Percentiles rank a stretch among this genome's conserved stretches.
These are phyloP conservation scores for Archaeoteleia sp. DNA, from an alignment of 2,888 invertebrate genomes.

Conservation along the genomic window DNA sequence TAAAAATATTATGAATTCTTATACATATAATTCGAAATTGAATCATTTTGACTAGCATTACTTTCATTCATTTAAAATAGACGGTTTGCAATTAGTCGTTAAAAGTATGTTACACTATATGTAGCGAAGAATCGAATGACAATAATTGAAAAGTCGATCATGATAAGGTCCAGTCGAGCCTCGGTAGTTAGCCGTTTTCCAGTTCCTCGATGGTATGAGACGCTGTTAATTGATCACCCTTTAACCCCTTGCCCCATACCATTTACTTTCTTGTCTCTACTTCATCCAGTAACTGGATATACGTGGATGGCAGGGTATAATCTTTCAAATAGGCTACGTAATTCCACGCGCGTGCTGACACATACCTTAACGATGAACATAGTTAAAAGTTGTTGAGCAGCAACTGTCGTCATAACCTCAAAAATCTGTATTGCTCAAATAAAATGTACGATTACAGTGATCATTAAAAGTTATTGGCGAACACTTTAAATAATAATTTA, in stretches of 20 bases:
- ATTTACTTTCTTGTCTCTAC: conserved; percentile 36
- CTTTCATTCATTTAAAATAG: no score
- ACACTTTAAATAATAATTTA: not conserved
- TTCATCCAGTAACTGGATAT: conserved; percentile 42
- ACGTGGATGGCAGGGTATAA: conserved; percentile 34
- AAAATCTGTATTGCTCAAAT: no score
- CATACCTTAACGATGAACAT: conserved; percentile 35
- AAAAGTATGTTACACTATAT: no score
- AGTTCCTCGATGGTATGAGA: conserved; percentile 40
- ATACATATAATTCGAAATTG: no score
- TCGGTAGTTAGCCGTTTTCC: conserved; percentile 43
- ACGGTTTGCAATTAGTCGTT: no score
- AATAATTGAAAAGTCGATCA: no score
- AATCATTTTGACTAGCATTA: no score
- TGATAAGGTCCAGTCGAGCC: conserved; percentile 28
- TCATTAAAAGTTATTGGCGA: no score
- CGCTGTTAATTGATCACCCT: conserved; percentile 48
- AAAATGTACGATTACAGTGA: no score
- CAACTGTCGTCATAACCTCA: conserved; percentile 10
- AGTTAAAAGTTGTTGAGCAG: conserved; percentile 25
- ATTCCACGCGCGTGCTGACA: conserved; percentile 44
- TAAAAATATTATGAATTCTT: no score
- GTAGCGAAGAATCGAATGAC: no score
- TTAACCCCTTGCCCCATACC: conserved; percentile 24
- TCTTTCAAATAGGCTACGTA: conserved; percentile 46